phyloP scores from a whole-genome alignment of 2,113 vertebrate species.

The Noturus placidus region DNA sequence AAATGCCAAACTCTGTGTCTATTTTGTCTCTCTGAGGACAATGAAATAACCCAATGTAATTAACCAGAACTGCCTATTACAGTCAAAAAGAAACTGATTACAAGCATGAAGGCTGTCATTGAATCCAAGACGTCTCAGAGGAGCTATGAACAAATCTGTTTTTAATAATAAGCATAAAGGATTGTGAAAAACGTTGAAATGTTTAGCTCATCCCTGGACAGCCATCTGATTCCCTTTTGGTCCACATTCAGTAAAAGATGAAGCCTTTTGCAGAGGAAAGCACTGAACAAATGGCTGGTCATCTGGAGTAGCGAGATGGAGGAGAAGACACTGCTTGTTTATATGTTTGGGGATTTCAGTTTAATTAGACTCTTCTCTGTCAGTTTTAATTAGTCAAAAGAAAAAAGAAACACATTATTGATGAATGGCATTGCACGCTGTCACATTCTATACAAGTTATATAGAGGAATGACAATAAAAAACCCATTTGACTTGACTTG shows the following conservation, averaged over 20 bases:
- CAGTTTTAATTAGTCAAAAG: constrained; percentile 33
- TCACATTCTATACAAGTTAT: neutral
- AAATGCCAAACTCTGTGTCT: constrained; percentile 26
- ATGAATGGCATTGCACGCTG: constrained; percentile 6
- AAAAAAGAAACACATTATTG: neutral
- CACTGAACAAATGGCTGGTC: constrained; percentile 37
- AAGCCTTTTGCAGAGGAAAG: constrained; percentile 40
- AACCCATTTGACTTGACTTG: too few relatives aligned
- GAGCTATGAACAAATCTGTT: constrained; percentile 44
- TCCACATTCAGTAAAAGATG: constrained; percentile 29
- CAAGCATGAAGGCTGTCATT: constrained; percentile 40
- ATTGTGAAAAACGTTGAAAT: constrained; percentile 24
- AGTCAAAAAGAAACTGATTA: constrained; percentile 30
- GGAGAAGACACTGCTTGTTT: constrained; percentile 31
- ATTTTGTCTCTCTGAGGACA: constrained; percentile 2
- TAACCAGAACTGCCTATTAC: constrained; percentile 6
- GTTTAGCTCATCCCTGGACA: constrained; percentile 38
- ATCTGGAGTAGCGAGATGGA: constrained; percentile 36
- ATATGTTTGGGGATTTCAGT: constrained; percentile 35
- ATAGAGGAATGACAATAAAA: too few relatives aligned
- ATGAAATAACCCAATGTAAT: constrained; percentile 21
- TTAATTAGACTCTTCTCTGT: constrained; percentile 40
- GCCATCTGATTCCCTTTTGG: constrained; percentile 43
- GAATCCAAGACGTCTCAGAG: constrained; percentile 41
- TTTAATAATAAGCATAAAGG: constrained; percentile 38